Conservation (phyloP, 2,888 invertebrate genomes). For the Xanthorhoe spadicearia region DNA sequence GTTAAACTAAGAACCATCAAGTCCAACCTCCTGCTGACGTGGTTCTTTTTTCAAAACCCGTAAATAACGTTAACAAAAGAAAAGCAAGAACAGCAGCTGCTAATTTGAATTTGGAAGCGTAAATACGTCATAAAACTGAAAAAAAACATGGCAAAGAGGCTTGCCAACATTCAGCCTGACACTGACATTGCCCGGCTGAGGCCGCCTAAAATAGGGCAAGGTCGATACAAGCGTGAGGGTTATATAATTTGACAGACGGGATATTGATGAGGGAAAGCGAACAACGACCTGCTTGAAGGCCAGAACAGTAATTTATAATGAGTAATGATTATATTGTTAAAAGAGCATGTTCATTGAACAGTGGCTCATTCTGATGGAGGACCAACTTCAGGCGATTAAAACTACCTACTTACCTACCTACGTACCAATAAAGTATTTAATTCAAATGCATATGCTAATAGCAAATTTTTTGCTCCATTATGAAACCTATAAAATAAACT, state of each 20-base stretch:
- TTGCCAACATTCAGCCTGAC: conserved; percentile 50
- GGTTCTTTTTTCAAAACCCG: not conserved
- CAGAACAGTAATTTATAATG: conserved; percentile 6
- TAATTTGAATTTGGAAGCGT: conserved; percentile 13
- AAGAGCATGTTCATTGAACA: not conserved
- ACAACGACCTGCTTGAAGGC: conserved; percentile 43
- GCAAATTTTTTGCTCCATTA: too few species aligned
- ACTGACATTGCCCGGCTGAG: conserved; percentile 66
- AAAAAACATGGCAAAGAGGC: conserved; percentile 39
- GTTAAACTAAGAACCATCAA: not conserved
- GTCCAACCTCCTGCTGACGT: not conserved
- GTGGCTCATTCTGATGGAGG: not conserved
- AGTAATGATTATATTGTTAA: too few species aligned
- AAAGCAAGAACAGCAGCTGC: conserved; percentile 12
- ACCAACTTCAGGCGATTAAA: too few species aligned
- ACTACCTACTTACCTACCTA: too few species aligned
- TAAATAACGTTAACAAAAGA: conserved; percentile 7
- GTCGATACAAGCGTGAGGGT: conserved; percentile 47
- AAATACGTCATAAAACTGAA: conserved; percentile 27
- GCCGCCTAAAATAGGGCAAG: conserved; percentile 63
- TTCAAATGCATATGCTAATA: too few species aligned
- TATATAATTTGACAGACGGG: conserved; percentile 48
- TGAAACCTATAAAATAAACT: too few species aligned
- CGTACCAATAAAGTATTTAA: too few species aligned
- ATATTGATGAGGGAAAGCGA: conserved; percentile 43